phyloP scores from a whole-genome alignment of 2,113 vertebrate genomes.

The Ginglymostoma cirratum region DNA sequence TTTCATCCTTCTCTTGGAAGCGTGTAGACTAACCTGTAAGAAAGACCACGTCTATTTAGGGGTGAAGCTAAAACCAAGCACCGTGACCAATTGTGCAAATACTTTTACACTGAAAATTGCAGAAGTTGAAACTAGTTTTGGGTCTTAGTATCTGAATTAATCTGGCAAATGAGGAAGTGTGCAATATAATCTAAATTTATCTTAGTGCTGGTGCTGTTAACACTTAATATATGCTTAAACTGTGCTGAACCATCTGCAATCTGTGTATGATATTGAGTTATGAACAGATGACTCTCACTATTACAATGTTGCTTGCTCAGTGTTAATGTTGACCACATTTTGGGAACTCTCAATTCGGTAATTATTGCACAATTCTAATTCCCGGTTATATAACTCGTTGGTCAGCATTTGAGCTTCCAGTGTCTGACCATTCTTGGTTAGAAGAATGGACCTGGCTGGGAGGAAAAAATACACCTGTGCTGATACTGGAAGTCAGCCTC shows the following conservation, averaged over 20 bases:
- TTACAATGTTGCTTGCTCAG: neutral
- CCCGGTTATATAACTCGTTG: neutral
- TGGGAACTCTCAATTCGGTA: neutral
- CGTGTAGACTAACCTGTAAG: neutral
- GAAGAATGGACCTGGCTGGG: neutral
- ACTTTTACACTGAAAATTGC: neutral
- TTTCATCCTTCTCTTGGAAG: neutral
- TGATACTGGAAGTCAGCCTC: neutral
- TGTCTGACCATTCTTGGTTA: neutral
- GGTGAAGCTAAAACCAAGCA: neutral
- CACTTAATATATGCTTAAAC: neutral
- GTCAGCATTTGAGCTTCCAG: neutral
- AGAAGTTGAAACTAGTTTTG: neutral
- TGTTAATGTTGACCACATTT: neutral
- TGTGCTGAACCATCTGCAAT: neutral
- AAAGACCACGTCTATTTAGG: neutral
- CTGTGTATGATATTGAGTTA: neutral
- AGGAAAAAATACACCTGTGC: neutral
- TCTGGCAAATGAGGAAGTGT: conserved; percentile 23
- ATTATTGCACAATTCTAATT: neutral
- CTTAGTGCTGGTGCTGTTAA: neutral
- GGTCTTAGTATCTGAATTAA: neutral
- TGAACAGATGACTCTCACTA: neutral
- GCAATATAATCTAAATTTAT: conserved; percentile 10
- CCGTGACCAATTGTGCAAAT: neutral